Percentiles rank a stretch among this genome's conserved stretches.
phyloP scores from a whole-genome alignment of 92 coral and sea anemone genomes.

The Actinernus sp. region DNA sequence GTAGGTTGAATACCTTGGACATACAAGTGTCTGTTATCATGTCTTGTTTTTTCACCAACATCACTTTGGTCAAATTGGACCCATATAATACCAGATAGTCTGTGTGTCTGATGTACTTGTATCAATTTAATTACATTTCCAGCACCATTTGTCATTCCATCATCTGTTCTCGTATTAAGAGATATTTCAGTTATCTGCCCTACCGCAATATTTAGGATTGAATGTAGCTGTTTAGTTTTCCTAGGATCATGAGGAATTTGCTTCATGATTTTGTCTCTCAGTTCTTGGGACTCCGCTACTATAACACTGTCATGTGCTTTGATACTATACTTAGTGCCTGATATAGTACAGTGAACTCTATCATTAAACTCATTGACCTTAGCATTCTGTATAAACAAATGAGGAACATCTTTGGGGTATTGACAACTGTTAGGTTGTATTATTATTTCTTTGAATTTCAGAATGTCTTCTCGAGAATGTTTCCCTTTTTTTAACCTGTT shows the following conservation, averaged over 20 bases:
- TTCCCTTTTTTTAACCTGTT: slow-evolving; percentile 65
- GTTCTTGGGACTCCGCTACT: slow-evolving; percentile 36
- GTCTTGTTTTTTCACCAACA: slow-evolving; percentile 25
- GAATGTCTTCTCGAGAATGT: slow-evolving; percentile 41
- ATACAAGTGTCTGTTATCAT: slow-evolving; percentile 25
- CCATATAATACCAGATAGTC: slow-evolving; percentile 33
- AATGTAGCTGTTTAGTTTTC: slow-evolving; percentile 23
- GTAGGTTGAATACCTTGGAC: slow-evolving; percentile 45
- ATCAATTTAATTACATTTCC: slow-evolving; percentile 28
- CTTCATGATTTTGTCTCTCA: slow-evolving; percentile 52
- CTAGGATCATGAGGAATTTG: slow-evolving; percentile 52
- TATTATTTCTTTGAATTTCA: slow-evolving; percentile 34
- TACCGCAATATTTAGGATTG: not conserved
- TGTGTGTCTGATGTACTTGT: slow-evolving; percentile 6
- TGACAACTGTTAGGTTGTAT: slow-evolving; percentile 10
- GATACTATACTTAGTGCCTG: slow-evolving; percentile 44
- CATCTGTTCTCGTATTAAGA: slow-evolving; percentile 27
- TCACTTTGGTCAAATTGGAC: slow-evolving; percentile 29
- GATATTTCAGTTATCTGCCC: slow-evolving; percentile 29
- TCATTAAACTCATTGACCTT: slow-evolving; percentile 40
- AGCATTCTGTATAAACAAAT: slow-evolving; percentile 39
- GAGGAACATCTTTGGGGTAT: slow-evolving; percentile 37
- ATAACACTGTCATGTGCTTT: slow-evolving; percentile 60
- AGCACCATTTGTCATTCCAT: slow-evolving; percentile 45
- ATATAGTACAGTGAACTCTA: slow-evolving; percentile 22